These are phyloP conservation scores for Amiota mariae DNA, from an alignment of 2,888 invertebrate genomes.

Conservation along the genomic window DNA sequence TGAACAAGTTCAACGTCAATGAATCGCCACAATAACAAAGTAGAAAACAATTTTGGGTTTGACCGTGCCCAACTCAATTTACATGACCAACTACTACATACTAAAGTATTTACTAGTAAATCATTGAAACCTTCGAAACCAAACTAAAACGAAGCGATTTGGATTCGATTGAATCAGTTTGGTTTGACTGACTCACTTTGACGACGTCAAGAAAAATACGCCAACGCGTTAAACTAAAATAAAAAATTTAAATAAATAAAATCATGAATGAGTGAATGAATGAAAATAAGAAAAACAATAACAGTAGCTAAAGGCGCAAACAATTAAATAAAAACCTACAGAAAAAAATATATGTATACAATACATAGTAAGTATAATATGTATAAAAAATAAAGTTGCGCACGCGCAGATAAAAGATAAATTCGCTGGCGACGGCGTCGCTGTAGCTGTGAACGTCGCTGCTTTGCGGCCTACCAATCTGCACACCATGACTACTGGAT, in stretches of 20 bases:
- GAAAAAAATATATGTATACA: neutral
- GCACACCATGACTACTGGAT: too few relatives aligned
- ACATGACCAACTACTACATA: neutral
- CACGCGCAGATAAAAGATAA: too few relatives aligned
- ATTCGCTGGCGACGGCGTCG: too few relatives aligned
- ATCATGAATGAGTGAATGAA: neutral
- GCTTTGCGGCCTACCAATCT: too few relatives aligned
- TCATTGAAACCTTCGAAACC: neutral
- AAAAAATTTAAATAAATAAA: neutral
- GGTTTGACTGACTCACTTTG: too few relatives aligned
- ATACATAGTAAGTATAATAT: too few relatives aligned
- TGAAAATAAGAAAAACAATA: slow-evolving; percentile 5
- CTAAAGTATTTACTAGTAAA: neutral
- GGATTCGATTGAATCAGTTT: neutral
- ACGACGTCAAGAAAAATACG: too few relatives aligned
- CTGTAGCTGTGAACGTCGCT: too few relatives aligned
- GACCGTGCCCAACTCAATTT: slow-evolving; percentile 15
- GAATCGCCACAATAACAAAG: slow-evolving; percentile 9
- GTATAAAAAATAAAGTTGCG: too few relatives aligned
- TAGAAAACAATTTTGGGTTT: neutral
- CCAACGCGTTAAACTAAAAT: too few relatives aligned
- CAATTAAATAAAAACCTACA: slow-evolving; percentile 2
- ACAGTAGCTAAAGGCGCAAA: slow-evolving; percentile 20
- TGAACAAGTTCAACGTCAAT: slow-evolving; percentile 22
- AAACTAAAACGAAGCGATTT: neutral